These are phyloP conservation scores for Hecatera dysodea DNA, from an alignment of 2,888 invertebrate genomes.

Conservation along the genomic window DNA sequence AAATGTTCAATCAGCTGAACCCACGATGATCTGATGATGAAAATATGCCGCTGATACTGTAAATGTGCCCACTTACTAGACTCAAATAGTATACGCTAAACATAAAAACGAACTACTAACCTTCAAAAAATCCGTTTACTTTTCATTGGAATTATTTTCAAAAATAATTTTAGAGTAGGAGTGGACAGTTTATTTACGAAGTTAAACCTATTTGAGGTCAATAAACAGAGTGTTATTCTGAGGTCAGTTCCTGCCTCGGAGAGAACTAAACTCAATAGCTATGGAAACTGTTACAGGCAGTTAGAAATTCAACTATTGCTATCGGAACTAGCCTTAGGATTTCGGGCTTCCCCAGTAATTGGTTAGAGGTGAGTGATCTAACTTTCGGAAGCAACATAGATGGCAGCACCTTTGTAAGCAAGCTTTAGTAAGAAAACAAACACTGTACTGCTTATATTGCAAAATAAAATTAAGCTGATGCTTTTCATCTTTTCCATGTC, in stretches of 20 bases:
- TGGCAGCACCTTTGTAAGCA: neutral
- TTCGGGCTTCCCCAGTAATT: neutral
- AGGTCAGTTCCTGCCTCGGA: neutral
- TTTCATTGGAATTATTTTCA: neutral
- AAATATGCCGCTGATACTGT: too few species aligned
- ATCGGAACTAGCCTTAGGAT: neutral
- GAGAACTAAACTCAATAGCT: neutral
- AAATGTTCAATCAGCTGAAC: too few species aligned
- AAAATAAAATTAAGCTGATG: conserved; percentile 32
- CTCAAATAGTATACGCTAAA: too few species aligned
- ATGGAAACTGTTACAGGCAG: neutral
- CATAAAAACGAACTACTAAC: too few species aligned
- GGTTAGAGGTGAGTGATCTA: neutral
- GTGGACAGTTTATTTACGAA: neutral
- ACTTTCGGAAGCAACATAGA: neutral
- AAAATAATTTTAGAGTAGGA: neutral
- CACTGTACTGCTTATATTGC: neutral
- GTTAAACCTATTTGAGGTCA: neutral
- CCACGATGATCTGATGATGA: too few species aligned
- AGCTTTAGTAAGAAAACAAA: neutral
- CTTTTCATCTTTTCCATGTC: conserved; percentile 4
- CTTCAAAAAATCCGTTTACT: neutral
- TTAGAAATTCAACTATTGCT: too few species aligned
- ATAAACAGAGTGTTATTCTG: neutral
- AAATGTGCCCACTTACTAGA: too few species aligned